These are phyloP conservation scores for Cyprinus carpio DNA, from an alignment of 2,113 vertebrate genomes.

Conservation along the genomic window DNA sequence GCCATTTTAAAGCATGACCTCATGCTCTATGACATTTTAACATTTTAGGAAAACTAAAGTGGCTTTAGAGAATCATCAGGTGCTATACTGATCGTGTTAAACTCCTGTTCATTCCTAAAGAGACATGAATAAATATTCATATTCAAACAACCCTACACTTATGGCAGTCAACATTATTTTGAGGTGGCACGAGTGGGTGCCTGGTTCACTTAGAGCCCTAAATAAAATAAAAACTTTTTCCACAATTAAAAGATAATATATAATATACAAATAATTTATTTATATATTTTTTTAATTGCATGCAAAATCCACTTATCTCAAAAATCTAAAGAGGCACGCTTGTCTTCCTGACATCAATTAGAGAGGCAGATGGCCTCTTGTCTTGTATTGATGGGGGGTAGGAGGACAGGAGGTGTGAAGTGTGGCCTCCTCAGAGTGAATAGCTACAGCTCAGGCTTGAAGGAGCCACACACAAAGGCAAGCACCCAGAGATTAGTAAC, in stretches of 20 bases:
- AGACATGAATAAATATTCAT: slow-evolving; percentile 61
- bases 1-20: slow-evolving; percentile 37
- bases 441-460: slow-evolving; percentile 31
- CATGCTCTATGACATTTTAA: slow-evolving; percentile 25
- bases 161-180: slow-evolving; percentile 53
- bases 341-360: slow-evolving; percentile 60
- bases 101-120: slow-evolving; percentile 32
- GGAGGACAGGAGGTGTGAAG: slow-evolving; percentile 46
- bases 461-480: slow-evolving; percentile 47
- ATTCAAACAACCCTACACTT: slow-evolving; percentile 55
- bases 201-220: background rate
- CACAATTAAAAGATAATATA: background rate
- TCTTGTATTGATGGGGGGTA: slow-evolving; percentile 38
- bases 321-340: background rate
- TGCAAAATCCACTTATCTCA: background rate
- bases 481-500: slow-evolving; percentile 43
- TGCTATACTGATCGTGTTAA: slow-evolving; percentile 13
- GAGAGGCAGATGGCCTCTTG: slow-evolving; percentile 70
- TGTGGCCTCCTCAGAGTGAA: slow-evolving; percentile 48
- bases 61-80: background rate
- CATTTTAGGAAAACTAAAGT: background rate
- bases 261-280: background rate
- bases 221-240: background rate
- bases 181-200: slow-evolving; percentile 48
- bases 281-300: background rate